Evolutionary conservation across 1,140 invertebrate species (phyloP).

Genomic region (Aleiodes sp.): DNA sequence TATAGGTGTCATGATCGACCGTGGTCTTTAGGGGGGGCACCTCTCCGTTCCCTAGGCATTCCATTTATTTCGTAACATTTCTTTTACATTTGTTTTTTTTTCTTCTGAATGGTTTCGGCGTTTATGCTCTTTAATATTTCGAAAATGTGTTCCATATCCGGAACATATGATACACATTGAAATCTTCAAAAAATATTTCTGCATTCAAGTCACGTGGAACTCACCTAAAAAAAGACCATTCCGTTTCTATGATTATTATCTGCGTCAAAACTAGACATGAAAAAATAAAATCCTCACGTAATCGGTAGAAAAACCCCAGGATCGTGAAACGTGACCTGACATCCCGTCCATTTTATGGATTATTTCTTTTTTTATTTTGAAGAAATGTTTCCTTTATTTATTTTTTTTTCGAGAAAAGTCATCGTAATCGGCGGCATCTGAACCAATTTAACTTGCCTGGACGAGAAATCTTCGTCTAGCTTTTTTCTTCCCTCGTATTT

Average conservation of each 20-base stretch:
- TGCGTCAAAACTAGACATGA: conserved; percentile 18
- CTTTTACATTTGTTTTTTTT: no score
- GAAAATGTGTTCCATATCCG: no score
- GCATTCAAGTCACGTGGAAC: conserved; percentile 25
- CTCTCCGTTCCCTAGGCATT: no score
- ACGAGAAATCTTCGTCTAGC: conserved; percentile 34
- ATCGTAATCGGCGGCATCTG: conserved; percentile 34
- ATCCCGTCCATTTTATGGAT: neutral
- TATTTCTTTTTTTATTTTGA: neutral
- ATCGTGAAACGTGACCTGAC: conserved; percentile 17
- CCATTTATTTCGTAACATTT: no score
- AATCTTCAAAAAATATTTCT: conserved; percentile 2
- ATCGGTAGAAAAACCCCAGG: conserved; percentile 23
- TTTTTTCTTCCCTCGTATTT: conserved; percentile 3
- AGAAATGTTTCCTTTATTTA: neutral
- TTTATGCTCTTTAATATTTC: no score
- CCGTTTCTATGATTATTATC: conserved; percentile 25
- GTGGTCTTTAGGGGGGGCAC: no score
- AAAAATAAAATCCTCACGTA: conserved; percentile 26
- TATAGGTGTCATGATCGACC: no score
- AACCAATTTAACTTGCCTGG: conserved; percentile 30
- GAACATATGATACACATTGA: neutral
- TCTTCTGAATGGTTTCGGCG: no score
- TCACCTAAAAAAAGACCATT: neutral
- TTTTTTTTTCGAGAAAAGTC: conserved; percentile 27